phyloP scores from a whole-genome alignment of 2,113 vertebrate genomes.

The Pipra filicauda region DNA sequence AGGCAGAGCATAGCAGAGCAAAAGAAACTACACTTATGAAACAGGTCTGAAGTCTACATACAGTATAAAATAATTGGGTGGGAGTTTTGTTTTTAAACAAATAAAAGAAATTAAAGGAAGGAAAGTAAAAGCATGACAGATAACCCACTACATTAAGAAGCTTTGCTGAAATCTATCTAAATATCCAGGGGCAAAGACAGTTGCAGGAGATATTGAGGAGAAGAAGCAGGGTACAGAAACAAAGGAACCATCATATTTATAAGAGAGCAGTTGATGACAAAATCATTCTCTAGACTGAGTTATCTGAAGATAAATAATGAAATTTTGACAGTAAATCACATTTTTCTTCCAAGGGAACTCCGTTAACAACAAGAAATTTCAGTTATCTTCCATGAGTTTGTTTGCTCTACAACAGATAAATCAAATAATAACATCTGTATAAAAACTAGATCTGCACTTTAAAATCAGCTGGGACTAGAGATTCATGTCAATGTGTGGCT shows the following conservation, averaged over 20 bases:
- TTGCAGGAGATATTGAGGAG: neutral
- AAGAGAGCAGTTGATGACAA: neutral
- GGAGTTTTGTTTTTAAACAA: neutral
- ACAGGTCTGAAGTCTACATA: neutral
- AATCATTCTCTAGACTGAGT: neutral
- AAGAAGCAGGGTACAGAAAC: neutral
- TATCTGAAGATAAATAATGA: neutral
- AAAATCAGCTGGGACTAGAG: neutral
- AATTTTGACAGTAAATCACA: neutral
- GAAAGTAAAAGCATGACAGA: neutral
- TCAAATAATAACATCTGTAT: neutral
- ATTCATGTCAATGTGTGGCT: neutral
- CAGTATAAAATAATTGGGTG: neutral
- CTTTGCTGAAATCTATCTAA: neutral
- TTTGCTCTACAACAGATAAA: neutral
- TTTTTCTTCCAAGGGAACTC: neutral
- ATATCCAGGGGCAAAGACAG: neutral
- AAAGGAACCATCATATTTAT: neutral
- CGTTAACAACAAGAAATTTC: neutral
- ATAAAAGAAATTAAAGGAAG: neutral
- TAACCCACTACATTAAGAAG: neutral
- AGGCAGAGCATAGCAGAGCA: neutral
- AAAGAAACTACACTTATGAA: neutral
- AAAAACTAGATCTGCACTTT: neutral
- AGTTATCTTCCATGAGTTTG: accelerated